phyloP scores from a whole-genome alignment of 92 coral and sea anemone genomes.

The Siderastrea radians region DNA sequence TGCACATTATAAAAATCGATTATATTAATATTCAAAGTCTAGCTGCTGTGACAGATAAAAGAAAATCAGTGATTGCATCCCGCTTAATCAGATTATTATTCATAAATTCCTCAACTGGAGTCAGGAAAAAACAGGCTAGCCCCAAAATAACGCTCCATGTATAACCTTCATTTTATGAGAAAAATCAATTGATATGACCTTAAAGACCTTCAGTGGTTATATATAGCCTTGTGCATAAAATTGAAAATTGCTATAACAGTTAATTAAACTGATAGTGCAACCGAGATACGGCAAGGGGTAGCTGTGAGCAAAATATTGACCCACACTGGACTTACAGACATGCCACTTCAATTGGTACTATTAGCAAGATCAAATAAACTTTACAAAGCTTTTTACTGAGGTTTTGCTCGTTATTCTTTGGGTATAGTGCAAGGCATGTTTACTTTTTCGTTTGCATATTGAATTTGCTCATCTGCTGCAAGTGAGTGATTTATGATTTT shows the following conservation, averaged over 20 bases:
- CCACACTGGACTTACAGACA: neutral
- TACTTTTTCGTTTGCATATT: neutral
- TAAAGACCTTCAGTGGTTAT: no score
- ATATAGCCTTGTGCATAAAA: no score
- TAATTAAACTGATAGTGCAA: neutral
- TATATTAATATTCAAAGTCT: no score
- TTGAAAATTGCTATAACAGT: neutral
- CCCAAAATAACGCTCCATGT: no score
- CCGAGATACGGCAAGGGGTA: neutral
- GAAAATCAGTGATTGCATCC: no score
- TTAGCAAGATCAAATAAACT: neutral
- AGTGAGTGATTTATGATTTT: neutral
- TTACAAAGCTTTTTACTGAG: neutral
- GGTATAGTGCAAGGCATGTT: neutral
- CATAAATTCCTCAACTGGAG: no score
- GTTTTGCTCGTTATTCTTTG: neutral
- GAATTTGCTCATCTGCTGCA: neutral
- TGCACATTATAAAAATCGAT: no score
- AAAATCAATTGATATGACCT: no score
- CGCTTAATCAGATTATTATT: no score
- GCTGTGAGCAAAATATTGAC: neutral
- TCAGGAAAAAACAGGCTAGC: no score
- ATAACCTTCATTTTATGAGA: no score
- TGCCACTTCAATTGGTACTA: neutral
- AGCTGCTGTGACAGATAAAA: no score